Conservation (phyloP, 2,113 vertebrate species). For the cattle (Bos taurus) region ARS-UCD2.0 NC_037333.1:103243501-103244000, state of each 20-base stretch:
- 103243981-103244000: not conserved
- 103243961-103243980: not conserved
- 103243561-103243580: not conserved
- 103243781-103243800: fast-evolving
- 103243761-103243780: fast-evolving
- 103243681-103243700: not conserved
- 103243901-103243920: not conserved
- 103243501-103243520: not conserved
- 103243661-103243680: not conserved
- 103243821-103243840: fast-evolving
- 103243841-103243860: not conserved
- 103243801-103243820: not conserved
- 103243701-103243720: fast-evolving
- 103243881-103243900: fast-evolving
- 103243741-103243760: fast-evolving
- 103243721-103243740: not conserved
- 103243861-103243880: too few species aligned
- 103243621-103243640: not conserved
- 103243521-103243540: not conserved
- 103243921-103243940: not conserved
- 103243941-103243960: not conserved
- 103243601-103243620: not conserved
- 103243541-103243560: not conserved
- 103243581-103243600: not conserved
- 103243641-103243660: fast-evolving